phyloP scores from a whole-genome alignment of 2,113 vertebrate genomes.

The Lophochroa leadbeateri region DNA sequence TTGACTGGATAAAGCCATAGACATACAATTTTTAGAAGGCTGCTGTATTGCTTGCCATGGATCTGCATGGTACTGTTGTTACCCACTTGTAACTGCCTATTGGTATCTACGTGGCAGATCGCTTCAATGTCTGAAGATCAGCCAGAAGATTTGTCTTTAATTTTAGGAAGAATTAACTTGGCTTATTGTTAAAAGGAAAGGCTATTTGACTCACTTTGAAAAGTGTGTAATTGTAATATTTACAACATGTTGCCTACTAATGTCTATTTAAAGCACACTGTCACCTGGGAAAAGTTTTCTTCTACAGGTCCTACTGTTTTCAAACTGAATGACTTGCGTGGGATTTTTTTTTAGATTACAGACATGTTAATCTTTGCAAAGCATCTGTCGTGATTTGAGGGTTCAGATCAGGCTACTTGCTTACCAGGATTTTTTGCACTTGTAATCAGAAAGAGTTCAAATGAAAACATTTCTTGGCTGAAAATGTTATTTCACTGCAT shows the following conservation, averaged over 20 bases:
- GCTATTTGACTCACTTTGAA: constrained; percentile 47
- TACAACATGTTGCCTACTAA: background rate
- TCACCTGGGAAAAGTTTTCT: constrained; percentile 5
- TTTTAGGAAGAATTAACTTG: constrained; percentile 27
- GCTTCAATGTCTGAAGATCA: background rate
- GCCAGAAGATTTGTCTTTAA: background rate
- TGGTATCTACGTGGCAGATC: background rate
- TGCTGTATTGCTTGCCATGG: background rate
- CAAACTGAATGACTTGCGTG: background rate
- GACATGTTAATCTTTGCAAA: background rate
- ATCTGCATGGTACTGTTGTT: background rate
- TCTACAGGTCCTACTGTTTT: background rate
- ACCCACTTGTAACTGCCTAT: background rate
- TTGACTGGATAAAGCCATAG: background rate
- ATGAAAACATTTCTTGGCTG: background rate
- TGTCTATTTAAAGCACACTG: background rate
- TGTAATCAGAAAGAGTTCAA: background rate
- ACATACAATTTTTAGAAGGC: background rate
- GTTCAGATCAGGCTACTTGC: background rate
- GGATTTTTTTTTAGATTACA: background rate
- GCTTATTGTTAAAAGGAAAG: constrained; percentile 10
- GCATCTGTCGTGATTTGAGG: background rate
- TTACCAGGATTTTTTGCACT: background rate
- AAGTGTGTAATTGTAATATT: background rate
- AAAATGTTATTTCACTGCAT: background rate